Base-by-base conservation (phyloP, 2,113 vertebrate species). In the Lipophrys pholis region DNA sequence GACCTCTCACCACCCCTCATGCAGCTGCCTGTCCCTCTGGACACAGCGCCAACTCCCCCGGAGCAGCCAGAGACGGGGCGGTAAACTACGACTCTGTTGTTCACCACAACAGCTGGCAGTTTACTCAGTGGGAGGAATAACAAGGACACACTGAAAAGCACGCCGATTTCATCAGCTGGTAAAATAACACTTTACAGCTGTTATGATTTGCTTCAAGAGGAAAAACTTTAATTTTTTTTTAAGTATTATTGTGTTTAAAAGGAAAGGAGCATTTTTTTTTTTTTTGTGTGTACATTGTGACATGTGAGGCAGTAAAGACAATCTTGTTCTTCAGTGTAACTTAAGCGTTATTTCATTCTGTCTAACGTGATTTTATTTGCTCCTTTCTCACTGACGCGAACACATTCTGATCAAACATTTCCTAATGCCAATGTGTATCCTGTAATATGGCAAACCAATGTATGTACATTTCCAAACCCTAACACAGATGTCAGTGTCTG, bases 11-110 rank as follows among this genome's bases (percentile, higher is more conserved):
- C 35, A 7, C 17, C 48, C 1, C 43, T 66, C 21, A 55, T 61
- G 36, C 76, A 69, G 81, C 81, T 88, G 88, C 71, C 42, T 12
- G 69, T 39, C 30, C 6, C 70, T 39, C 7, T 6, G 43, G 57
- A 46, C 80, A 69, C 17, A 5, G 54, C 48, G 62, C 75, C 78
- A 82, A 10, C 58, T 64, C 21, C 51, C 51, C 50, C 48, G 62
- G 73, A 0, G 35, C 80, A 60, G 80, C 73, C 75, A n/a, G 87
- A 58, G 82, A 83, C 40, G 36, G 76, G 73, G 54, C 75, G 0
- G 58, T 76, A 69, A 49, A 82, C 87, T 67, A 9, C 43, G 17
- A n/a, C 74, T 74, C 71, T 11, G 51, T 90, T 86, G 81, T 88
- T 79, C 62, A 1, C 12, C 53, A 54, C 76, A 52, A 48, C 77